Percentiles rank a stretch among this genome's conserved stretches.
These are phyloP conservation scores for Noturus placidus DNA, from an alignment of 2,113 vertebrate species.

Conservation along the genomic window DNA sequence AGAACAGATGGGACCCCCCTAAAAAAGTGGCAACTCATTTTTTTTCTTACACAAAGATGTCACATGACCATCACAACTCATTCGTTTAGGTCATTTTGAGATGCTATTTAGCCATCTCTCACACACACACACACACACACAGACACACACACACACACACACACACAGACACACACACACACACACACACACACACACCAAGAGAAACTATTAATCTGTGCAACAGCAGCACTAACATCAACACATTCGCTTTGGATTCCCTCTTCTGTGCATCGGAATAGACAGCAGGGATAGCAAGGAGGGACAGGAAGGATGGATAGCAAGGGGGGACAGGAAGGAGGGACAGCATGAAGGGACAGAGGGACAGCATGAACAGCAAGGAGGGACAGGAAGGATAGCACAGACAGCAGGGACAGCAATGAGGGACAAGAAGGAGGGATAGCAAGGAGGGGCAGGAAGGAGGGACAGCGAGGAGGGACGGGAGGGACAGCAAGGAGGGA, in stretches of 20 bases:
- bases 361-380: too few species aligned
- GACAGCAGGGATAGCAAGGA: slow-evolving; percentile 43
- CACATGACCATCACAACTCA: neutral
- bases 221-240: neutral
- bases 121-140: too few species aligned
- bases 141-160: neutral
- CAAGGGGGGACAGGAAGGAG: too few species aligned
- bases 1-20: slow-evolving; percentile 32
- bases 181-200: neutral
- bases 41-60: too few species aligned
- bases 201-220: neutral
- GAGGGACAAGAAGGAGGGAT: too few species aligned
- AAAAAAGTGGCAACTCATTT: neutral
- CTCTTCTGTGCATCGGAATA: neutral
- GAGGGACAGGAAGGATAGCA: too few species aligned
- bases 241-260: neutral
- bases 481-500: too few species aligned
- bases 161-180: neutral
- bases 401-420: too few species aligned
- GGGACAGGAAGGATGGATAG: neutral
- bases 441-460: too few species aligned
- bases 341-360: too few species aligned
- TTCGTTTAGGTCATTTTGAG: neutral
- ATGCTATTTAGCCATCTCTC: neutral
- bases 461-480: too few species aligned